Base-by-base conservation (phyloP, 2,113 vertebrate genomes). In the Takifugu bimaculatus region DNA sequence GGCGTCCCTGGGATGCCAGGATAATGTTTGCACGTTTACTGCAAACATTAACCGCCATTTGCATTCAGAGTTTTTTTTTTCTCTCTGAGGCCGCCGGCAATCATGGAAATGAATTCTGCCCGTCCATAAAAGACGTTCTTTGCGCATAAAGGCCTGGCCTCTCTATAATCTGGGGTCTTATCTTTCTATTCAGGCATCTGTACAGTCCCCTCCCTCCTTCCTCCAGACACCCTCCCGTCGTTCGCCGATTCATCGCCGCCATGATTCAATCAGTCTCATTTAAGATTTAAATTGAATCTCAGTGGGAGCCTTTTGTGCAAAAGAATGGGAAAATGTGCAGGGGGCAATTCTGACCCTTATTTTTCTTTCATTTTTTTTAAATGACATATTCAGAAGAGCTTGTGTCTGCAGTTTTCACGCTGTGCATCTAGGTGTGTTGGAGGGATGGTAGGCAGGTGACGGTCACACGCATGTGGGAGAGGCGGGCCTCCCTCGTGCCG, bases 271-370 rank as follows among this genome's bases (percentile, higher is more conserved):
- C 74, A 82, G 68, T 82, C 80, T 87, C 82, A 81, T 88, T 83
- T 89, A 79, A 89, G 77, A 87, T 83, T 88, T 85, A 88, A 84
- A 86, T 87, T 64, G 67, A 79, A 55, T 79, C 77, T 80, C 73
- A 65, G 70, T 54, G 65, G 65, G 73, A 53, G 26, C 54, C 52
- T 50, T 20, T 64, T 79, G 75, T 67, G 75, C 13, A 3, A 50
- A 65, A 60, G 26, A 55, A 51, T 15, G 14, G 57, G 58, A 44
- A 65, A 61, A 68, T 57, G 28, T 57, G 54, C 65, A 65, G 39
- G 66, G 20, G 54, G 49, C 49, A 42, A 64, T 63, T 39, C 53
- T 6, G 0, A 1, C 42, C 35, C 27, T 29, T 2, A 67, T 47
- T 39, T 45, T 50, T 58, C 50, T 65, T 59, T 54, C 35, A 13